Evolutionary conservation across 1,140 invertebrate species (phyloP).

Genomic region (Lepidotrigona ventralis): DNA sequence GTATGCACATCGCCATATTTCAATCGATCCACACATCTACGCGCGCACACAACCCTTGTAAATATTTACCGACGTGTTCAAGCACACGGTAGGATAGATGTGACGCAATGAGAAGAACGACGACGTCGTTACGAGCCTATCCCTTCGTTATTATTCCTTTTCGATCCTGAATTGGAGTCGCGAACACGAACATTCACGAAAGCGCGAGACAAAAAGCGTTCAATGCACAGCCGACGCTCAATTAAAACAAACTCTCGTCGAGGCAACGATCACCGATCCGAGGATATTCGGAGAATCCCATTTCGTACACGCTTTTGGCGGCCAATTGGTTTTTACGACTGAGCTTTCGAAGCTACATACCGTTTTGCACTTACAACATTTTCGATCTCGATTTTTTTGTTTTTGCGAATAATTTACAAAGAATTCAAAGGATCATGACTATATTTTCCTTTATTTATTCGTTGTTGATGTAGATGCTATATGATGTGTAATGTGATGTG

Average conservation of each 20-base stretch:
- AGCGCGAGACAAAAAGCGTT: constrained; percentile 1
- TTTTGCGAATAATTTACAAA: too few relatives aligned
- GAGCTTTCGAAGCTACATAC: background rate
- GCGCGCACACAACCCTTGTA: too few relatives aligned
- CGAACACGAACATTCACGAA: constrained; percentile 1
- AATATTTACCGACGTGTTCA: too few relatives aligned
- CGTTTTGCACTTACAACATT: too few relatives aligned
- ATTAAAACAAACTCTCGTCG: constrained; percentile 3
- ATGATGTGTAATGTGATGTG: too few relatives aligned
- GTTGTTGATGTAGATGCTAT: too few relatives aligned
- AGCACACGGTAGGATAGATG: too few relatives aligned
- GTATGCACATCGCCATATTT: too few relatives aligned
- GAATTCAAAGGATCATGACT: too few relatives aligned
- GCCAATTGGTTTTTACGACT: background rate
- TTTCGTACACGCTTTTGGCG: background rate
- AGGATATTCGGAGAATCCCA: background rate
- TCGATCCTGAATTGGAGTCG: background rate
- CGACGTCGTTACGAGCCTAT: background rate
- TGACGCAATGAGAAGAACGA: background rate
- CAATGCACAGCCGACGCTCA: background rate
- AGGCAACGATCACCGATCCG: background rate
- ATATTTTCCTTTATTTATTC: too few relatives aligned
- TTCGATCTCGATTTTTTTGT: too few relatives aligned
- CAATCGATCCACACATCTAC: too few relatives aligned
- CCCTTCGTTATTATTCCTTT: constrained; percentile 1